Percentiles rank a stretch among this genome's conserved stretches.
These are phyloP conservation scores for Encarsia formosa DNA, from an alignment of 2,888 invertebrate genomes.

Conservation along the genomic window DNA sequence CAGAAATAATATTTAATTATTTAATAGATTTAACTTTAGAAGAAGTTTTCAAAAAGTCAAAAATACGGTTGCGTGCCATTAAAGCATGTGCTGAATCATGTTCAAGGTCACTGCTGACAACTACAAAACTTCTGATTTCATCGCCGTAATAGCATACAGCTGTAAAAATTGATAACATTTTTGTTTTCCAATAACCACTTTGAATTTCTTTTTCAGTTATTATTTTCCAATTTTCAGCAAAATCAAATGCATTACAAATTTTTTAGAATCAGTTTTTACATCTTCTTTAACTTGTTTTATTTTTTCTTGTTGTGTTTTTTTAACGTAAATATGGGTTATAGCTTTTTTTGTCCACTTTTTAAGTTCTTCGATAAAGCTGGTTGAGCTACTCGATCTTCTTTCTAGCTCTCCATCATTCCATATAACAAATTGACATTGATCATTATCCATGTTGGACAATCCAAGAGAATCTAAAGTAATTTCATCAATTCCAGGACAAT, in stretches of 20 bases:
- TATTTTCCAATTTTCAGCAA: slow-evolving; percentile 3
- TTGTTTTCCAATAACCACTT: neutral
- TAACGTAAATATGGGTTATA: neutral
- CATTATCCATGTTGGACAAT: neutral
- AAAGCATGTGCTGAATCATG: slow-evolving; percentile 4
- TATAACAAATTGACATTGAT: neutral
- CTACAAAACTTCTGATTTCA: neutral
- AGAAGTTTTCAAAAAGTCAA: neutral
- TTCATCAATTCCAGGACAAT: neutral
- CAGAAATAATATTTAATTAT: too few species aligned
- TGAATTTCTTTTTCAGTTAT: neutral
- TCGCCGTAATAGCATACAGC: neutral
- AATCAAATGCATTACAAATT: slow-evolving; percentile 1
- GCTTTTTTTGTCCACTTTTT: neutral
- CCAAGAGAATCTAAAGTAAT: neutral
- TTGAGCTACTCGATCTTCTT: neutral
- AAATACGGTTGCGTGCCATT: neutral
- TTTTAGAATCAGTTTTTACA: neutral
- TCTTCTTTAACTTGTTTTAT: neutral
- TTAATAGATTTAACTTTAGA: too few species aligned
- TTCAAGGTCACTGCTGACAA: neutral
- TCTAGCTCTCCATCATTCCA: neutral
- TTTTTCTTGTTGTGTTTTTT: neutral
- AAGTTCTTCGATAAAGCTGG: neutral
- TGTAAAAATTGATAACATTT: slow-evolving; percentile 6